phyloP scores from a whole-genome alignment of 2,113 vertebrate genomes.

The Catharus fuscescens region DNA sequence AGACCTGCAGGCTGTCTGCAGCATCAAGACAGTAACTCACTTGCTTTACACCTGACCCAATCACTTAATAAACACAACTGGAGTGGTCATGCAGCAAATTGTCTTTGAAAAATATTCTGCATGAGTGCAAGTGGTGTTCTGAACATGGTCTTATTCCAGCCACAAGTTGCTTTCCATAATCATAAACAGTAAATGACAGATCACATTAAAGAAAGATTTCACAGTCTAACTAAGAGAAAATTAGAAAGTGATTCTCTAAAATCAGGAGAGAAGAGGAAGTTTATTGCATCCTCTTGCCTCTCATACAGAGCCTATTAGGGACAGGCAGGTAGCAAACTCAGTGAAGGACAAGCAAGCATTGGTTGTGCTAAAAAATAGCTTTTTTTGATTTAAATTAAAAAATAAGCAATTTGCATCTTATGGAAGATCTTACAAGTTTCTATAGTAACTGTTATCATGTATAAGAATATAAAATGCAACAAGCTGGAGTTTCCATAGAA shows the following conservation, averaged over 20 bases:
- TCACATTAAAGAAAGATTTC: neutral
- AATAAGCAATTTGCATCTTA: conserved; percentile 34
- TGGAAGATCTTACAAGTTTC: conserved; percentile 55
- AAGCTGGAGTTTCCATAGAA: conserved; percentile 25
- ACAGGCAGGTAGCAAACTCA: neutral
- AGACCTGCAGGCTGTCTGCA: neutral
- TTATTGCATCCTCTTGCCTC: neutral
- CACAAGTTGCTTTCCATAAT: neutral
- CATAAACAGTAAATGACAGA: neutral
- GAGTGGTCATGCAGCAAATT: neutral
- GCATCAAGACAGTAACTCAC: neutral
- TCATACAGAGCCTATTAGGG: neutral
- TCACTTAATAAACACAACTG: neutral
- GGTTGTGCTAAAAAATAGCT: conserved; percentile 1
- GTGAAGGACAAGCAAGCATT: neutral
- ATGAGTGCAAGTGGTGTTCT: neutral
- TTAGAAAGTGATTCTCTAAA: neutral
- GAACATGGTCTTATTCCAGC: neutral
- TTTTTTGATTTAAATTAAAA: neutral
- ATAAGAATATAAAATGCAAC: conserved; percentile 32
- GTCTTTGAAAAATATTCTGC: neutral
- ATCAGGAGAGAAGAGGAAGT: neutral
- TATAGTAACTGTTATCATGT: conserved; percentile 57
- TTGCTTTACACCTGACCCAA: neutral
- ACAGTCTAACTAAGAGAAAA: neutral